Evolutionary conservation across 2,113 vertebrate species (phyloP), one percentile per base, ranked within the genome.

Genomic region (Cromileptes altivelis): DNA sequence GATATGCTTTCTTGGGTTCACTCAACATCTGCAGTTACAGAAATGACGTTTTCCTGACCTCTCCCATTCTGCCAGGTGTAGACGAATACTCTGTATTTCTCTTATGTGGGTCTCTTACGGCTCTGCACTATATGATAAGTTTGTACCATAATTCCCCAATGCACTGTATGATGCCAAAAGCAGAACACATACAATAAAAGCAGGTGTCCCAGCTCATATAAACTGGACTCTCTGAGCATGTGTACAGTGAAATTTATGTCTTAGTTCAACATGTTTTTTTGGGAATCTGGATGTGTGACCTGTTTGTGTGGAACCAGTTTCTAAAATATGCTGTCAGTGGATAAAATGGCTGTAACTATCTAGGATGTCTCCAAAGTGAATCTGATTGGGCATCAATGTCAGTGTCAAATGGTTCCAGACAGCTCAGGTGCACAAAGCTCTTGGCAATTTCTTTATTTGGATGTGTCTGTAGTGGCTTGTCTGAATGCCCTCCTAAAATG

Each of bases 111-210:
- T 78, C 84, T 77, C 77, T 81, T 3, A 75, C 21, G 71, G 53
- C 27, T 77, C 33, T 69, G 72, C 70, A 63, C 55, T 37, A 27
- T 60, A 23, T 85, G 61, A 80, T n/a, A 68, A 37, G 12, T 64
- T 52, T 60, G 21, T 52, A 57, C 53, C 23, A 40, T 53, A 78
- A 89, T 67, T 77, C 77, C 56, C 49, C 53, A 71, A 33, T 57
- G 82, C n/a, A 58, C 42, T 30, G 8, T 63, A 27, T 75, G 58
- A 71, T 70, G 30, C 40, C 81, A 71, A 68, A 87, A 82, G 62
- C 40, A 56, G 76, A 82, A 73, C 65, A 68, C 50, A 70, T 81
- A 57, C 57, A 68, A 49, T 70, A 60, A 58, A 82, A 70, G 62
- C 71, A 83, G 76, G 27, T 68, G 23, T 71, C 55, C 40, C 58